Percentiles rank a stretch among this genome's conserved stretches.
Conservation (phyloP, 2,113 vertebrate genomes). For the Coptodon bakossiorum region DNA sequence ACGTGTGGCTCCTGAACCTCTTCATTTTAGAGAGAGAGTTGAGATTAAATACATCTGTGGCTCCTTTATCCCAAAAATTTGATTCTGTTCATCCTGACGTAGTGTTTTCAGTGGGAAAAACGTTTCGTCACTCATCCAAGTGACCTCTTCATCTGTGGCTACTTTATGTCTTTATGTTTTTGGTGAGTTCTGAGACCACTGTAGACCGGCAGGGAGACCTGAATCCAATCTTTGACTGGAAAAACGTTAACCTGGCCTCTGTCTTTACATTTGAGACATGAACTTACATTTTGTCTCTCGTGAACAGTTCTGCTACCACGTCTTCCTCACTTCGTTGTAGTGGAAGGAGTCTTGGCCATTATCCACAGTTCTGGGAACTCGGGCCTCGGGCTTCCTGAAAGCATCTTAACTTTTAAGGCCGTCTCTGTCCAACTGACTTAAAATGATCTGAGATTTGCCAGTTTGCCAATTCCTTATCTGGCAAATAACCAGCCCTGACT, state of each 20-base stretch:
- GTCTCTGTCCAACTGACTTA: slow-evolving; percentile 32
- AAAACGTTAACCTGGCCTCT: background rate
- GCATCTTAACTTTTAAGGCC: slow-evolving; percentile 29
- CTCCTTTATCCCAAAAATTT: background rate
- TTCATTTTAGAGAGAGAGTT: background rate
- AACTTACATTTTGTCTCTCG: background rate
- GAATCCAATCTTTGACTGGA: background rate
- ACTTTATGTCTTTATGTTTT: background rate
- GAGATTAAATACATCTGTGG: background rate
- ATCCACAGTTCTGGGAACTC: slow-evolving; percentile 12
- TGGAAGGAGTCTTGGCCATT: background rate
- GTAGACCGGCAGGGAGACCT: background rate
- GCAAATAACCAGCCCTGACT: slow-evolving; percentile 6
- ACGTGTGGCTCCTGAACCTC: background rate
- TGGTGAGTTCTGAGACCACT: background rate
- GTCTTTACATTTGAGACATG: background rate
- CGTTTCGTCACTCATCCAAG: fast-evolving
- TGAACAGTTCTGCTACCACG: background rate
- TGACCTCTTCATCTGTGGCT: background rate
- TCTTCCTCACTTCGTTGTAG: background rate
- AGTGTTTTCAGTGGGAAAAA: background rate
- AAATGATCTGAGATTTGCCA: slow-evolving; percentile 49
- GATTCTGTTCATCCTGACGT: background rate
- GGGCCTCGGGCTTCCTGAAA: slow-evolving; percentile 31
- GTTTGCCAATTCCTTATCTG: slow-evolving; percentile 40